A percentile compares a stretch with the other conserved stretches of the same genome.
phyloP scores from a whole-genome alignment of 2,888 invertebrate species.

The Limnephilus auricula region DNA sequence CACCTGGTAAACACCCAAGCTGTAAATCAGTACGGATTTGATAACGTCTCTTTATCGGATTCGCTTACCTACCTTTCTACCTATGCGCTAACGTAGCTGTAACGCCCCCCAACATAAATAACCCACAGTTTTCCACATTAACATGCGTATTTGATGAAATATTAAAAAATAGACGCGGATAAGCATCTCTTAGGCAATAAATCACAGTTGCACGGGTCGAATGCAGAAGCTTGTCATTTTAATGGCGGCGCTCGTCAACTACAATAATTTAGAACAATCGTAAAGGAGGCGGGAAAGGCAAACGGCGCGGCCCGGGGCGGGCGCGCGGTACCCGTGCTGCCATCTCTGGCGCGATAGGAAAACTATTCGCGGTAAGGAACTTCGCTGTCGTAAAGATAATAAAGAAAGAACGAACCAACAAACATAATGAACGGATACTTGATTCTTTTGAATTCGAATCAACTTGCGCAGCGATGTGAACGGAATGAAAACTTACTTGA shows the following conservation, averaged over 20 bases:
- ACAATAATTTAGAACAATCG: slow-evolving; percentile 37
- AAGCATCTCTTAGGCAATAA: slow-evolving; percentile 6
- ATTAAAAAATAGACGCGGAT: slow-evolving; percentile 44
- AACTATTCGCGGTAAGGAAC: slow-evolving; percentile 26
- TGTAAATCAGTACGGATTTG: slow-evolving; percentile 21
- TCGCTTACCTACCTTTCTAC: slow-evolving; percentile 15
- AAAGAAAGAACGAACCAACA: not conserved
- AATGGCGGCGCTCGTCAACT: slow-evolving; percentile 8
- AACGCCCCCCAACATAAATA: slow-evolving; percentile 31
- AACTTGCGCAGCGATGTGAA: not conserved
- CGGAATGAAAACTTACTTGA: not conserved
- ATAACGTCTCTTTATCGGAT: slow-evolving; percentile 43
- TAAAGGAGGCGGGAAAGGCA: slow-evolving; percentile 20
- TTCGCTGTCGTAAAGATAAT: slow-evolving; percentile 59
- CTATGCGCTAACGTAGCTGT: not conserved
- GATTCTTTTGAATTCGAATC: not conserved
- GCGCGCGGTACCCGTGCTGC: slow-evolving; percentile 35
- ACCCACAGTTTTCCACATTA: slow-evolving; percentile 15
- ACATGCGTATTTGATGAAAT: slow-evolving; percentile 47
- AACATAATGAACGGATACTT: not conserved
- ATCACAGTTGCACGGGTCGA: slow-evolving; percentile 43
- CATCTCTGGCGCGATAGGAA: slow-evolving; percentile 48
- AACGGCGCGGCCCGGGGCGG: not conserved
- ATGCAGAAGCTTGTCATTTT: slow-evolving; percentile 46
- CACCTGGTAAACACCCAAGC: slow-evolving; percentile 34